Evolutionary conservation across 1,140 invertebrate species (phyloP).

Genomic region (Oscheius sp.): DNA sequence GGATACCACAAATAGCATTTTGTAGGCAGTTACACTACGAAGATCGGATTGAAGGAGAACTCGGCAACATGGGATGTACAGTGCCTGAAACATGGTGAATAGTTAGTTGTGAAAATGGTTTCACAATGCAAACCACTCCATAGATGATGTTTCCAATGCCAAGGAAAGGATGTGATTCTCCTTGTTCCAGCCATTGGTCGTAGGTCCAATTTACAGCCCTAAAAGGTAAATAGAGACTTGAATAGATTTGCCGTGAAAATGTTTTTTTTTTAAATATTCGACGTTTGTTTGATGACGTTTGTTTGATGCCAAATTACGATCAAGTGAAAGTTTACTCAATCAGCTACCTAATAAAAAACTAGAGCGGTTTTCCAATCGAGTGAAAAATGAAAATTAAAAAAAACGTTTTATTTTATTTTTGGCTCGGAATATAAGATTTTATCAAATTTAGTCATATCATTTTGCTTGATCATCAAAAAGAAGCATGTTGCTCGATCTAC

Average conservation of each 20-base stretch:
- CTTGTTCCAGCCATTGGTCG: background rate
- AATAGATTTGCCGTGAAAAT: background rate
- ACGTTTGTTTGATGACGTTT: too few species aligned
- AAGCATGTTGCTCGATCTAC: too few species aligned
- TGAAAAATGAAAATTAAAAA: too few species aligned
- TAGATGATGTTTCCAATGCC: background rate
- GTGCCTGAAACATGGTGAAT: background rate
- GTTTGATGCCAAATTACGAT: too few species aligned
- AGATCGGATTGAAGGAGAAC: background rate
- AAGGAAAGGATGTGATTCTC: background rate
- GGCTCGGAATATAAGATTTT: too few species aligned
- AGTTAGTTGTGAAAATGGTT: background rate
- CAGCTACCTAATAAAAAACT: too few species aligned
- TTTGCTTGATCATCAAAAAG: too few species aligned
- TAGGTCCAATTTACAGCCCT: background rate
- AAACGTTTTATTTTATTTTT: too few species aligned
- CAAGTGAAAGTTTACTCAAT: too few species aligned
- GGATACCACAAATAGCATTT: background rate
- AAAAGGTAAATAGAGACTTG: background rate
- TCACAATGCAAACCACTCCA: background rate
- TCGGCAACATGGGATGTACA: background rate
- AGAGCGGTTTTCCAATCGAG: too few species aligned
- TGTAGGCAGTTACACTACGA: background rate
- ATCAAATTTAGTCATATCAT: too few species aligned
- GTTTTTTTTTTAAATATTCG: too few species aligned